Evolutionary conservation across 1,140 invertebrate genomes (phyloP), one percentile per base, ranked within the genome.

Genomic region (Paramacrobiotus metropolitanus): DNA sequence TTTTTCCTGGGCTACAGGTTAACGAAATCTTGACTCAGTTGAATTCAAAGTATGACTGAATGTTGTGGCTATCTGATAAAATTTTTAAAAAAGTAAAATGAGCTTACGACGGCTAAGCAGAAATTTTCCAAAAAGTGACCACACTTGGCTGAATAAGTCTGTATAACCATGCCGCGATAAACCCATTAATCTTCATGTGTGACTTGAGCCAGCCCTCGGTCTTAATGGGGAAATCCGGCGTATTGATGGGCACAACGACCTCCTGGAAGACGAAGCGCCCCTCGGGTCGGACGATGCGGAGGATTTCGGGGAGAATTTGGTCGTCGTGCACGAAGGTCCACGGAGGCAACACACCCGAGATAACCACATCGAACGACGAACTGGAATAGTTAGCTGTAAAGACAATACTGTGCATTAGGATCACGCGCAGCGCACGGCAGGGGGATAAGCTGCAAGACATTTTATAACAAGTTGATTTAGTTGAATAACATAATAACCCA

Each of bases 241-340:
- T 61, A 9, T 60, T 60, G 20, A 55, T 31, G 2, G 65, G 59
- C 4, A 60, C 40, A 2, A 68, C 66, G 30, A 66, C 62, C 62
- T 74, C 68, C 34, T 69, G 64, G 4, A 75, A 28, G 29, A 70
- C 64, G 15, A 77, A 59, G 29, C 62, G 64, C 29, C 75, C 75
- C 28, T 65, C 67, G 29, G 74, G 75, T 64, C 72, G 74, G 2
- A 77, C 64, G 24, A 76, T 65, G 0, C 72, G 67, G 60, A 72
- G 69, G 3, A 75, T 66, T 67, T 77, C 75, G 9, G 67, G 70
- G 2, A 77, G 66, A 2, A 70, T 31, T 20, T 72, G 69, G 31
- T 63, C 63, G 45, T 61, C 63, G 63, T 70, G 67, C 21, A 65
- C 62, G 28, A 62, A 64, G 40, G 65, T 48, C 20, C 64, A 65